Conservation (phyloP, 2,113 vertebrate species). For the Protobothrops mucrosquamatus region DNA sequence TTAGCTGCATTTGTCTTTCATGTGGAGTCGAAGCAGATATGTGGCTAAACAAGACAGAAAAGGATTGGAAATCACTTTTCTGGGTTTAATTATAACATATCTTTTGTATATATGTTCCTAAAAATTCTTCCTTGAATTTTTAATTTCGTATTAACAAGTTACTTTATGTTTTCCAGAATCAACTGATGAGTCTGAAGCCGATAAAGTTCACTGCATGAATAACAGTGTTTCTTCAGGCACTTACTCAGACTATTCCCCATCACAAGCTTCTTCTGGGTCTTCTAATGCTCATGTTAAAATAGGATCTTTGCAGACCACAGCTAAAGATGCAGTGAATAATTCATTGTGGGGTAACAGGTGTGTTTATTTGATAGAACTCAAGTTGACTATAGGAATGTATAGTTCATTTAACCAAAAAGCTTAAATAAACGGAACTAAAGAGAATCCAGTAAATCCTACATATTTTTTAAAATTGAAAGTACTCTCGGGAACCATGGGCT, state of each 20-base stretch:
- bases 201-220: slow-evolving; percentile 97
- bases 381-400: background rate
- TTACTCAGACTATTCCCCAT: slow-evolving; percentile 99
- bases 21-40: background rate
- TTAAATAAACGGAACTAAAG: background rate
- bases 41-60: background rate
- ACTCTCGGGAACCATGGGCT: background rate
- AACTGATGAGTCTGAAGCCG: slow-evolving; percentile 94
- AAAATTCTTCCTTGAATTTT: background rate
- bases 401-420: background rate
- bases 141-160: background rate
- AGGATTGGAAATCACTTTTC: background rate
- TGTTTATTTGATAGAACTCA: slow-evolving; percentile 42
- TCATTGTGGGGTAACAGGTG: slow-evolving; percentile 98
- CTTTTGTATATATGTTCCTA: background rate
- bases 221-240: slow-evolving; percentile 99
- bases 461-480: background rate
- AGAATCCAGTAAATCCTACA: background rate
- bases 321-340: slow-evolving; percentile 89
- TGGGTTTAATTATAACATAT: accelerated
- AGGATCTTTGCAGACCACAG: slow-evolving; percentile 81
- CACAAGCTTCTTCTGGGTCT: slow-evolving; percentile 95
- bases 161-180: slow-evolving; percentile 83
- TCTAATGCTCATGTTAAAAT: slow-evolving; percentile 89
- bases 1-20: too few species aligned